phyloP scores from a whole-genome alignment of 2,888 invertebrate genomes.

The Dynastes tityus region DNA sequence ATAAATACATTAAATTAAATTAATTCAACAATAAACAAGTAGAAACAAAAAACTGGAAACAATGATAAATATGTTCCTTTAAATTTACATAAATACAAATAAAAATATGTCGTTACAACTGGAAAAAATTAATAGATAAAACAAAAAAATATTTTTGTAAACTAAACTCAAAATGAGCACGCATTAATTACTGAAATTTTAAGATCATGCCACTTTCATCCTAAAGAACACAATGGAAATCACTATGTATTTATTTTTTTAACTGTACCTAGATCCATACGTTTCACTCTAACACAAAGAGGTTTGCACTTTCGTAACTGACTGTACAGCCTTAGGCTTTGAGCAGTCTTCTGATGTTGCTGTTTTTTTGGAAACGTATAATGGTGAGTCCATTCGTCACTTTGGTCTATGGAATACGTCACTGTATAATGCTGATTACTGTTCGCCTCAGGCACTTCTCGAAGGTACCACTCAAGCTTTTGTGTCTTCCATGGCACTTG shows the following conservation, averaged over 20 bases:
- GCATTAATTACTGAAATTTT: not conserved
- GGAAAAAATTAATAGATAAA: slow-evolving; percentile 2
- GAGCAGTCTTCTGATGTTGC: slow-evolving; percentile 53
- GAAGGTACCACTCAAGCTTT: slow-evolving; percentile 63
- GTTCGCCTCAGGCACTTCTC: slow-evolving; percentile 52
- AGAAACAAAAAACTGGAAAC: slow-evolving; percentile 16
- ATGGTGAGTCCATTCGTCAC: slow-evolving; percentile 41
- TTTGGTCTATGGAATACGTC: slow-evolving; percentile 8
- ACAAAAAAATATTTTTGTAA: not conserved
- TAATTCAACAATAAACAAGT: not conserved
- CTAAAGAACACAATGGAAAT: not conserved
- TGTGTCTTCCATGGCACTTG: slow-evolving; percentile 55
- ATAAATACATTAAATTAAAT: not conserved
- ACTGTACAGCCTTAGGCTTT: slow-evolving; percentile 49
- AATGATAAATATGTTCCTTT: not conserved
- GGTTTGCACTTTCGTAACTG: slow-evolving; percentile 51
- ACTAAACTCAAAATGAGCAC: slow-evolving; percentile 7
- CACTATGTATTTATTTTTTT: slow-evolving; percentile 10
- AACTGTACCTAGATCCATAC: slow-evolving; percentile 45
- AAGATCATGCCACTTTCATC: too few relatives aligned
- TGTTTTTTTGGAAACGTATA: slow-evolving; percentile 60
- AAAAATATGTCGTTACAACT: not conserved
- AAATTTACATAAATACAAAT: slow-evolving; percentile 10
- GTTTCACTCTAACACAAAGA: slow-evolving; percentile 50
- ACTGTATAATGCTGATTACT: slow-evolving; percentile 45